Evolutionary conservation across 2,113 vertebrate species (phyloP).

Genomic region (Riparia riparia): DNA sequence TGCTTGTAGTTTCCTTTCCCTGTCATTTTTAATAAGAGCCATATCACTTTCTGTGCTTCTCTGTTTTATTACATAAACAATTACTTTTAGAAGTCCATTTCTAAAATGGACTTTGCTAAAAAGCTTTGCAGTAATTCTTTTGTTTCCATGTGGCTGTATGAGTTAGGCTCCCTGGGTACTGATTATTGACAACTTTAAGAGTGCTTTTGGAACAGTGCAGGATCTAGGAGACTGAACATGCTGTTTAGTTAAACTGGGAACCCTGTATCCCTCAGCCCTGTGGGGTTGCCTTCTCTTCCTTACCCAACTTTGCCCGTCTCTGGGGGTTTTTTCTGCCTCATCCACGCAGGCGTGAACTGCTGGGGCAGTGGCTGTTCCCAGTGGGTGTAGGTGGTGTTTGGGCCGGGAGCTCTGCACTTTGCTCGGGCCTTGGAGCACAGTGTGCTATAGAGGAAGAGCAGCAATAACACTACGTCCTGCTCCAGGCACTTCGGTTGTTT

Average conservation of each 20-base stretch:
- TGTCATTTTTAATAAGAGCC: neutral
- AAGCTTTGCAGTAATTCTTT: neutral
- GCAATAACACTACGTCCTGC: neutral
- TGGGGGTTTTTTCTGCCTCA: neutral
- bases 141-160: neutral
- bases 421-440: rapidly evolving
- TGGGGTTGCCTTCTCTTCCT: neutral
- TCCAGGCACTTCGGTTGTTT: neutral
- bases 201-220: neutral
- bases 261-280: neutral
- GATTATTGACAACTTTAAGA: neutral
- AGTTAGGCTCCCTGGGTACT: neutral
- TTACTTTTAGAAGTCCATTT: neutral
- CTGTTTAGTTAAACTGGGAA: neutral
- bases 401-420: neutral
- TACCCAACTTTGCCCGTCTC: rapidly evolving
- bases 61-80: neutral
- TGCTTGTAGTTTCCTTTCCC: neutral
- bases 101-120: no score
- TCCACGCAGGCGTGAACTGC: neutral
- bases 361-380: neutral
- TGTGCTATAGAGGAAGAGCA: neutral
- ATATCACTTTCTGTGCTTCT: neutral
- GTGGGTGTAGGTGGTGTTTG: neutral
- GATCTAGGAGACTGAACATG: neutral